Evolutionary conservation across 2,113 vertebrate species (phyloP).

Genomic region (Cygnus atratus): DNA sequence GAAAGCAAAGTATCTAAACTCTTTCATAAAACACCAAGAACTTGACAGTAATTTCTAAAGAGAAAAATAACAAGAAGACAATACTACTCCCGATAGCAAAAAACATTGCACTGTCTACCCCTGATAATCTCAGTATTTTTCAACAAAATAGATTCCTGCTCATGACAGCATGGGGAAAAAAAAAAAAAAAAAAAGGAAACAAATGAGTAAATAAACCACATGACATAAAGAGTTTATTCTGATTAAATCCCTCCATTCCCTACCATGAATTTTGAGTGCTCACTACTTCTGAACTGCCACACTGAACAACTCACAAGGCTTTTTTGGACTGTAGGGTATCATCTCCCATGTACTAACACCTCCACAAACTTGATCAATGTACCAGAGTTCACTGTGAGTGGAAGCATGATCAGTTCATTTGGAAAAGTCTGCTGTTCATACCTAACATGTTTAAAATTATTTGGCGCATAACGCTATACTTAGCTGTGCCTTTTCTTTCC

Average conservation of each 20-base stretch:
- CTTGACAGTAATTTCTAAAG: not conserved
- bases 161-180: not conserved
- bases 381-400: not conserved
- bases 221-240: not conserved
- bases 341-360: not conserved
- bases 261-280: not conserved
- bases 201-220: not conserved
- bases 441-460: not conserved
- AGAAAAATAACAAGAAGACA: not conserved
- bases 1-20: conserved; percentile 23
- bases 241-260: not conserved
- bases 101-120: not conserved
- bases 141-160: not conserved
- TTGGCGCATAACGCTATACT: not conserved
- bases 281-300: not conserved
- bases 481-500: not conserved
- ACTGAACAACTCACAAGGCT: not conserved
- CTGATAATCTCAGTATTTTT: not conserved
- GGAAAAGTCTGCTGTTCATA: not conserved
- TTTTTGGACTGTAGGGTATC: not conserved
- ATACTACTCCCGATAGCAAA: not conserved
- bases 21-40: not conserved
- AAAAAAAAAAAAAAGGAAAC: not conserved
- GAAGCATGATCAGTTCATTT: not conserved
- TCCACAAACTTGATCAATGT: not conserved